phyloP scores from a whole-genome alignment of 2,888 invertebrate species.

The Coleophora deauratella region DNA sequence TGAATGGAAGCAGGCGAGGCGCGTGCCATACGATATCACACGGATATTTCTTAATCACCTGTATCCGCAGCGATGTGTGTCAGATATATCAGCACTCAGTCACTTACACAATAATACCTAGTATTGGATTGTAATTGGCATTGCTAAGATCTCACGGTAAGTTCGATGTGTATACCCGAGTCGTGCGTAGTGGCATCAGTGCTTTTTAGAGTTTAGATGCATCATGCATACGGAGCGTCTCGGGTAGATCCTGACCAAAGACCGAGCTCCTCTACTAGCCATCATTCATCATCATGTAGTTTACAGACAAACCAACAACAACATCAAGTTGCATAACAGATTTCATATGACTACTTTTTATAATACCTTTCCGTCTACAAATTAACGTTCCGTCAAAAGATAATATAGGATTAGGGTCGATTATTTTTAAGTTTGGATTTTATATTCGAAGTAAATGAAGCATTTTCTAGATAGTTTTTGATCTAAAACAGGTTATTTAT shows the following conservation, averaged over 20 bases:
- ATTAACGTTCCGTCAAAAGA: too few species aligned
- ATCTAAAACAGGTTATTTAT: too few species aligned
- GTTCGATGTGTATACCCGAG: slow-evolving; percentile 53
- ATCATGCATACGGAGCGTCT: slow-evolving; percentile 51
- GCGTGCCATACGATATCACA: too few species aligned
- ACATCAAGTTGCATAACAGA: too few species aligned
- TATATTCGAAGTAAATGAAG: too few species aligned
- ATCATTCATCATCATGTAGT: slow-evolving; percentile 59
- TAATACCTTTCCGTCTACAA: too few species aligned
- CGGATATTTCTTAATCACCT: slow-evolving; percentile 19
- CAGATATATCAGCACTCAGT: slow-evolving; percentile 37
- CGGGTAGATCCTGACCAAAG: slow-evolving; percentile 45
- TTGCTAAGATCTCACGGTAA: slow-evolving; percentile 61
- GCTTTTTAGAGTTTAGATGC: slow-evolving; percentile 61
- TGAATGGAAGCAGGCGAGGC: too few species aligned
- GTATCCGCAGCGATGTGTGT: slow-evolving; percentile 46
- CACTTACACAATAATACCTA: slow-evolving; percentile 31
- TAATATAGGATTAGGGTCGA: too few species aligned
- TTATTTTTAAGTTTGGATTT: too few species aligned
- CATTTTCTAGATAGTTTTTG: too few species aligned
- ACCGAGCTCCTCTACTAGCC: slow-evolving; percentile 31
- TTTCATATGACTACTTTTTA: too few species aligned
- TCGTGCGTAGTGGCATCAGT: slow-evolving; percentile 53
- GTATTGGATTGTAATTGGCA: slow-evolving; percentile 56
- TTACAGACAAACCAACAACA: slow-evolving; percentile 10